Base-by-base conservation (phyloP, 2,797 vertebrate genomes). In the Esox masquinongy region DNA sequence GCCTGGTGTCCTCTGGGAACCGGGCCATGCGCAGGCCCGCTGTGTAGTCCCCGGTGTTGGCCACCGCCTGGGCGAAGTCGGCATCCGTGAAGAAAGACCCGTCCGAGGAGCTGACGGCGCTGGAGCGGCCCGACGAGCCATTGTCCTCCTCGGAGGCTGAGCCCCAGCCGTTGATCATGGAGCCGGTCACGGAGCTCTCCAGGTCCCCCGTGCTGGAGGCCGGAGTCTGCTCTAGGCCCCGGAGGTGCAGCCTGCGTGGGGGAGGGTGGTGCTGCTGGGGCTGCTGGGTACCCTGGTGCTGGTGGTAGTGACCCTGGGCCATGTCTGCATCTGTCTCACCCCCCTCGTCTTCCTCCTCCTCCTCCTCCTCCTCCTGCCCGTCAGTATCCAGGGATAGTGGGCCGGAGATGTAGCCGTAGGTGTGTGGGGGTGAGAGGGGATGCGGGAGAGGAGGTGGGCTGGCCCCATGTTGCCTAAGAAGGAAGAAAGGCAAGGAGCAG, bases 81-180 rank as follows among this genome's bases (percentile, higher is more conserved):
- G 96, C 96, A 3, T 99, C 97, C 0, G 97, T 97, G 81, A 98
- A 98, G 79, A 98, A 97, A 0, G 97, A 98, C 24, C 97, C 97
- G 6, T 98, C 97, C 0, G 97, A 98, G 36, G 96, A 97, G 85
- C 96, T 97, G 50, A 96, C 95, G 31, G 92, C 88, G 0, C 97
- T 98, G 89, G 97, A 99, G 73, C 96, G 94, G 79, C 92, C 92
- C 16, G 92, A 93, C 53, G 97, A 97, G 84, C 96, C 95, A 93
- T 97, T 97, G 88, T 95, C 95, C 64, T 97, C 97, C 79, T 99
- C 97, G 0, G 97, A 99, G 66, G 97, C 97, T 0, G 97, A 99
- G 76, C 97, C 97, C 97, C 97, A 97, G 89, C 97, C 97, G 71
- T 98, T 98, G 85, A 98, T 96, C 97, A 98, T 97, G 82, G 97